A percentile compares a stretch with the other conserved stretches of the same genome.
phyloP scores from a whole-genome alignment of 2,888 invertebrate genomes.

The Pheosia gnoma region DNA sequence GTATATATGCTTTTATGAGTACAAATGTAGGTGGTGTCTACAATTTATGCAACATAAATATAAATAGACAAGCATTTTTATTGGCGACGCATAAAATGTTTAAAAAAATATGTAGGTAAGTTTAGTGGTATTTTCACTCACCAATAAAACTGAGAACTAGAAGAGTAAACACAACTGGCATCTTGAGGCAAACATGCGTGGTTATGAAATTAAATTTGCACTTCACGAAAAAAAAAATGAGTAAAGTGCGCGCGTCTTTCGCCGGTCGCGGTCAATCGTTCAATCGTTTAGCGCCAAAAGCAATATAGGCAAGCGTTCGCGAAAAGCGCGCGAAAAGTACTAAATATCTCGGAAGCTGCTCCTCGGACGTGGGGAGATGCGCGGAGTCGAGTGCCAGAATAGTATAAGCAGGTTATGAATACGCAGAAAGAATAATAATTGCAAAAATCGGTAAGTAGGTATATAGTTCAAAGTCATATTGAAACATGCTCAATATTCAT shows the following conservation, averaged over 20 bases:
- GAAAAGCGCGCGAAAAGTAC: constrained; percentile 72
- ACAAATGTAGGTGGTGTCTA: too few relatives aligned
- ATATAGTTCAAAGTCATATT: not conserved
- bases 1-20: too few relatives aligned
- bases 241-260: too few relatives aligned
- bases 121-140: constrained; percentile 37
- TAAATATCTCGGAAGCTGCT: constrained; percentile 48
- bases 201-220: constrained; percentile 13
- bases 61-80: too few relatives aligned
- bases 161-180: constrained; percentile 50
- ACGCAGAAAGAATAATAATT: not conserved
- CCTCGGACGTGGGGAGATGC: constrained; percentile 52
- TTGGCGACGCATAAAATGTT: not conserved
- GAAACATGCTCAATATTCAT: not conserved
- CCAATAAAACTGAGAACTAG: constrained; percentile 54
- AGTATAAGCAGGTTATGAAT: constrained; percentile 48
- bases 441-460: not conserved
- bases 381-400: constrained; percentile 49
- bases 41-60: too few relatives aligned
- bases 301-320: constrained; percentile 55
- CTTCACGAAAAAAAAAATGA: constrained; percentile 10
- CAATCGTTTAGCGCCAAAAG: constrained; percentile 15
- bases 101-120: not conserved
- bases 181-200: constrained; percentile 56
- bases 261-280: too few relatives aligned